Percentiles rank a stretch among this genome's conserved stretches.
These are phyloP conservation scores for Eulemur coronatus DNA, from an alignment of 2,797 vertebrate genomes.

Conservation along the genomic window DNA sequence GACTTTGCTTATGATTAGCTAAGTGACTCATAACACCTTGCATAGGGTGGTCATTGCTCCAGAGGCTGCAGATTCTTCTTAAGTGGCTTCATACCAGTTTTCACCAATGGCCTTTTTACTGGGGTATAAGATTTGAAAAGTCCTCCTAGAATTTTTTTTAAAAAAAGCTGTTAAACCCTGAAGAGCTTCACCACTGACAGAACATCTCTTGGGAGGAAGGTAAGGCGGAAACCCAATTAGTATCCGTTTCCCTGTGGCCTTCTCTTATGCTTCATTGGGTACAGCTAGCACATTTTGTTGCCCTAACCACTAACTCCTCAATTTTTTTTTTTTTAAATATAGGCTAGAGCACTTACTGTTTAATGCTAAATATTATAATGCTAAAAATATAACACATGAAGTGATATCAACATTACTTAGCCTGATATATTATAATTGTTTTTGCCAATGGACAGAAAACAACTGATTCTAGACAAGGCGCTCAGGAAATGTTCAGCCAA, in stretches of 20 bases:
- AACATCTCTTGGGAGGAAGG: not conserved
- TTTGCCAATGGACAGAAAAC: not conserved
- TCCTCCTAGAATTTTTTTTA: not conserved
- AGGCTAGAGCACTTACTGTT: not conserved
- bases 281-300: not conserved
- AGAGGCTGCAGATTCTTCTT: not conserved
- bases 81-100: not conserved
- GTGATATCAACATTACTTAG: not conserved
- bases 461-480: not conserved
- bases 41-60: not conserved
- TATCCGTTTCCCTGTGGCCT: not conserved
- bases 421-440: not conserved
- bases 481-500: not conserved
- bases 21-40: not conserved
- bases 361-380: not conserved
- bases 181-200: not conserved
- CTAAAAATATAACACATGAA: not conserved
- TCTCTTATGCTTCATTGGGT: not conserved
- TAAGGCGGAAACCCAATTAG: not conserved
- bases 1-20: not conserved
- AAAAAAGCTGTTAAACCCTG: not conserved
- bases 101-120: not conserved
- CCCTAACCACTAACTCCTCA: not conserved
- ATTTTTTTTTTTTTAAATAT: not conserved
- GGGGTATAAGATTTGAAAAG: not conserved